phyloP scores from a whole-genome alignment of 2,888 invertebrate genomes.

The Tigriopus californicus region DNA sequence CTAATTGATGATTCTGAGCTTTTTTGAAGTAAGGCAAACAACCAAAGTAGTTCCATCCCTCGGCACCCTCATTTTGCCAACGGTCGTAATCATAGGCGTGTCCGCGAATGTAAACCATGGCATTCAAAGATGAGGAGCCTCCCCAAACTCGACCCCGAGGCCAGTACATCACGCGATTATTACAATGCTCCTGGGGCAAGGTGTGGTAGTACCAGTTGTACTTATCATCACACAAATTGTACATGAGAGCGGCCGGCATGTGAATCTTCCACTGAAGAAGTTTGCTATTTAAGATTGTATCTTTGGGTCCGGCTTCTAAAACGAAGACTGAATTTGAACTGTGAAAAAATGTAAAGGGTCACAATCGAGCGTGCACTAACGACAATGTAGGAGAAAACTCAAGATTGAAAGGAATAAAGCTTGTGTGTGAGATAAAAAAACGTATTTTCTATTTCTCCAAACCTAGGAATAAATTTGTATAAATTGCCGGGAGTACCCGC shows the following conservation, averaged over 20 bases:
- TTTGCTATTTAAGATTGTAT: conserved; percentile 4
- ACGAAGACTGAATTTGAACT: conserved; percentile 3
- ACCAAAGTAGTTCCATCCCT: conserved; percentile 6
- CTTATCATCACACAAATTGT: conserved; percentile 15
- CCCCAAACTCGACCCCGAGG: conserved; percentile 10
- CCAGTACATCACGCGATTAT: conserved; percentile 14
- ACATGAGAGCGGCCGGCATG: conserved; percentile 15
- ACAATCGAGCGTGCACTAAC: too few species aligned
- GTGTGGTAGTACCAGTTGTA: conserved; percentile 16
- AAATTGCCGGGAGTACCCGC: too few species aligned
- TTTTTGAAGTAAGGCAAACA: conserved; percentile 12
- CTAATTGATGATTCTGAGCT: conserved; percentile 11
- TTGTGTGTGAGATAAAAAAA: not conserved
- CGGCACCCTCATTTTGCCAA: conserved; percentile 8
- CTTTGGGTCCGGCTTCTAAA: conserved; percentile 11
- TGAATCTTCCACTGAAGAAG: conserved; percentile 15
- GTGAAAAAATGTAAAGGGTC: not conserved
- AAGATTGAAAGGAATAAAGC: not conserved
- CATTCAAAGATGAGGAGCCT: conserved; percentile 1
- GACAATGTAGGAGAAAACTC: not conserved
- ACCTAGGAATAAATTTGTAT: too few species aligned
- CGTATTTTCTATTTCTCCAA: too few species aligned
- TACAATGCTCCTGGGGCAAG: conserved; percentile 6
- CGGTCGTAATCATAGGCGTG: not conserved
- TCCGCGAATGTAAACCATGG: conserved; percentile 5